Evolutionary conservation across 2,888 invertebrate genomes (phyloP).

Genomic region (Bombylius discolor): DNA sequence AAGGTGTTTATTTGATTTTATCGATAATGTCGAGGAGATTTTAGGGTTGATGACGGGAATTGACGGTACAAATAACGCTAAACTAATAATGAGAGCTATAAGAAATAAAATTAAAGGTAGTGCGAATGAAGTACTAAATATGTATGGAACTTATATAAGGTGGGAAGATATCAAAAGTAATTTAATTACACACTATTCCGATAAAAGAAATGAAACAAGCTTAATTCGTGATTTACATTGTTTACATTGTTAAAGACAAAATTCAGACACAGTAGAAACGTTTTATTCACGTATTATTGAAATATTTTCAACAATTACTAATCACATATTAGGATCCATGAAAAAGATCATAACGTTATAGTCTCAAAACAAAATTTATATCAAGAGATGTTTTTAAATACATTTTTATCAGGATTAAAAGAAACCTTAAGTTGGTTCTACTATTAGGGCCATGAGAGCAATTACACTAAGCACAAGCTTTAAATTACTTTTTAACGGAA

Average conservation of each 20-base stretch:
- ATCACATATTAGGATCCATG: constrained; percentile 13
- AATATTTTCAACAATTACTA: constrained; percentile 12
- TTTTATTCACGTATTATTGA: constrained; percentile 12
- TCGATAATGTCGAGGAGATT: constrained; percentile 13
- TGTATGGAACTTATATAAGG: constrained; percentile 11
- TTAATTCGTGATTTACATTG: constrained; percentile 13
- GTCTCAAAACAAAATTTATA: constrained; percentile 12
- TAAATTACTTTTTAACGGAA: constrained; percentile 12
- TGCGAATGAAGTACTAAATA: constrained; percentile 15
- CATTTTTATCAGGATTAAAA: constrained; percentile 14
- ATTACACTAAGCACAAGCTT: constrained; percentile 11
- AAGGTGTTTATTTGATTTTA: constrained; percentile 4
- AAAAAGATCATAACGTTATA: constrained; percentile 11
- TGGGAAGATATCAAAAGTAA: constrained; percentile 15
- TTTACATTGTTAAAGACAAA: constrained; percentile 12
- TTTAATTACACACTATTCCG: constrained; percentile 13
- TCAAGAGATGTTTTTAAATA: constrained; percentile 16
- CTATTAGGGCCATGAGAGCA: constrained; percentile 16
- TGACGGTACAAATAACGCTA: constrained; percentile 3
- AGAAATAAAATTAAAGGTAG: constrained; percentile 14
- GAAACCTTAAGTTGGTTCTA: constrained; percentile 17
- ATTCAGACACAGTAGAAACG: constrained; percentile 4
- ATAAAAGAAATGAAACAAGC: constrained; percentile 11
- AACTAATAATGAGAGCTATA: constrained; percentile 12
- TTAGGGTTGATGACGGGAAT: constrained; percentile 5